Evolutionary conservation across 2,888 invertebrate species (phyloP), one percentile per base, ranked within the genome.

Genomic region (Caenorhabditis sinica): DNA sequence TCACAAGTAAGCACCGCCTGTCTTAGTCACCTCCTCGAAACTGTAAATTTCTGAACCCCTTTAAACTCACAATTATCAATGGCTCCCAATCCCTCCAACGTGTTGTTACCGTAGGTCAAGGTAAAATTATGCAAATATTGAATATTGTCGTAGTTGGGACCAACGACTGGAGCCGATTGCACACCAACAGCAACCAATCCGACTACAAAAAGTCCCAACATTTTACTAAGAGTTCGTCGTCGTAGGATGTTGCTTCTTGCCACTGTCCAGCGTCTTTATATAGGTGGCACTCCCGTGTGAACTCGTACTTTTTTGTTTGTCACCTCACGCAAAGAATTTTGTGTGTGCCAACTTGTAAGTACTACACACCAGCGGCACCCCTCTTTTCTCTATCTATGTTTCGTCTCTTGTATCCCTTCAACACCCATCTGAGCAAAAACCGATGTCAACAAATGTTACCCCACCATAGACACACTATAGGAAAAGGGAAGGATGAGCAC

Each of bases 261-360:
- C 36, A 23, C 36, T 28, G 13, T 1, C 20, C 15, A 17, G 28
- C 23, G 25, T 23, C 74, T 61, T 74, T 63, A 49, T 63, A 61
- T 63, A 74, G 51, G 51, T 65, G 53, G 60, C 23, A 49, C 40
- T 13, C 13, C 40, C 11, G 20, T 66, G 66, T 81, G 66, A 58
- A 73, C 74, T 75, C 82, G 82, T 56, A 71, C 82, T 82, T 76
- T 73, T 74, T 63, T 82, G 72, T 82, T 82, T 82, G 71, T 58
- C 45, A 33, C 74, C 65, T 66, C 49, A 33, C 40, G 5, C 23
- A 53, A 30, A 56, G 51, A 73, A 60, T 71, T 69, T 68, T 17
- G 36, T 75, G 60, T 81, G 68, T 81, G 81, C 53, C 43, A 69
- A 74, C 61, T 61, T 74, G 68, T 61, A 63, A 69, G 69, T 68